Evolutionary conservation across 2,113 vertebrate species (phyloP).

Genomic region (Bubo bubo): DNA sequence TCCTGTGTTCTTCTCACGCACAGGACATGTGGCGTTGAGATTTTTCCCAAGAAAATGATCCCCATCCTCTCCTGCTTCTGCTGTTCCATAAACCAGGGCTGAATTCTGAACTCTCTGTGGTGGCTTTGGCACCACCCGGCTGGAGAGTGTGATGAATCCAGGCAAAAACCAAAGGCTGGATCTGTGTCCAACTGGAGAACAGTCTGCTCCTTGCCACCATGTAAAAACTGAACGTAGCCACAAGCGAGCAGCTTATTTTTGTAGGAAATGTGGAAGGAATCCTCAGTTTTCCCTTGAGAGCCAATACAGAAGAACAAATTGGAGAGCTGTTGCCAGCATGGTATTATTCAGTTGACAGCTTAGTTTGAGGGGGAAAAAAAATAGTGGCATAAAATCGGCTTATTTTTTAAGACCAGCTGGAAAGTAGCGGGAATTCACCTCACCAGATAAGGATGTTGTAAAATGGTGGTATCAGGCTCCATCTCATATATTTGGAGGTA

Average conservation of each 20-base stretch:
- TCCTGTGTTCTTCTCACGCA: not conserved
- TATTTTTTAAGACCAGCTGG: constrained; percentile 22
- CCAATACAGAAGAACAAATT: not conserved
- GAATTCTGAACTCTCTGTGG: not conserved
- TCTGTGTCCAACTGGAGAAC: fast-evolving
- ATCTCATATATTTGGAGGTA: not conserved
- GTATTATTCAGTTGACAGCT: constrained; percentile 6
- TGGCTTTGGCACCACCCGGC: not conserved
- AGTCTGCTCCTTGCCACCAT: fast-evolving
- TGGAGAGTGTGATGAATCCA: not conserved
- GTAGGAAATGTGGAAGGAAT: not conserved
- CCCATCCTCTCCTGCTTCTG: not conserved
- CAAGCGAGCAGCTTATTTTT: not conserved
- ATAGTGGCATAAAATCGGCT: constrained; percentile 27
- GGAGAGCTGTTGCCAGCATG: not conserved
- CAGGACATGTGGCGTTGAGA: not conserved
- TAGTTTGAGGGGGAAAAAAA: not conserved
- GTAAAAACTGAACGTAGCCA: not conserved
- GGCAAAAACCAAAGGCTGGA: not conserved
- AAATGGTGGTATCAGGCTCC: not conserved
- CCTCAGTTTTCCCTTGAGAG: not conserved
- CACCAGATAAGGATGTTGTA: not conserved
- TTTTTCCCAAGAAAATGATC: not conserved
- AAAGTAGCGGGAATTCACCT: not conserved
- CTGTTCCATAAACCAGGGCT: not conserved